Conservation (phyloP, 2,113 vertebrate genomes). For the Leucoraja erinaceus region DNA sequence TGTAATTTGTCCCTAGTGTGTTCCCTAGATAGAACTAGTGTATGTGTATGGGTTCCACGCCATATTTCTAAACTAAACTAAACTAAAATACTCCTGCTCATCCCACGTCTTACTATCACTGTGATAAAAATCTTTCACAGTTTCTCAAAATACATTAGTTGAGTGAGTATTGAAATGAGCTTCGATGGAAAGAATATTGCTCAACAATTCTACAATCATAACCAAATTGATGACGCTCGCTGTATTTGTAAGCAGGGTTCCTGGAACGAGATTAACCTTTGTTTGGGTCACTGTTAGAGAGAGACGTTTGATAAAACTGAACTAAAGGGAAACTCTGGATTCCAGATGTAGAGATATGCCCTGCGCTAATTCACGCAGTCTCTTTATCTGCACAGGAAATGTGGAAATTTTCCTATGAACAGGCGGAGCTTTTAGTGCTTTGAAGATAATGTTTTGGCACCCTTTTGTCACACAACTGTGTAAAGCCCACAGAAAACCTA, state of each 20-base stretch:
- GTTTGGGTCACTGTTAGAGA: not conserved
- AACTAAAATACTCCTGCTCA: no score
- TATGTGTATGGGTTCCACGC: no score
- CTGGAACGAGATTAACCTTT: not conserved
- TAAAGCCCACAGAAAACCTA: not conserved
- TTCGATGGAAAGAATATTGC: not conserved
- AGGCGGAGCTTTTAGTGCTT: constrained; percentile 10
- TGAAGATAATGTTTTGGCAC: not conserved
- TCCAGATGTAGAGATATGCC: not conserved
- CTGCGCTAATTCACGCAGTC: not conserved
- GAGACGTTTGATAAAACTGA: not conserved
- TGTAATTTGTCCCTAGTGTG: no score
- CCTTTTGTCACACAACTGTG: not conserved
- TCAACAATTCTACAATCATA: not conserved
- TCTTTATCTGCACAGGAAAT: not conserved
- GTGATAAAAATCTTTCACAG: not conserved
- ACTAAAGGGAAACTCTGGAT: not conserved
- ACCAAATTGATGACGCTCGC: not conserved
- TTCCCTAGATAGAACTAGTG: no score
- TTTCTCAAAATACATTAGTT: not conserved
- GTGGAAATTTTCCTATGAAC: constrained; percentile 20
- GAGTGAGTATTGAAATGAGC: not conserved
- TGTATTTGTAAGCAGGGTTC: not conserved
- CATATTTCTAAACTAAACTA: no score
- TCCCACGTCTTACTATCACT: not conserved